Evolutionary conservation across 2,797 vertebrate species (phyloP).

Genomic region (Scarus forsteni): DNA sequence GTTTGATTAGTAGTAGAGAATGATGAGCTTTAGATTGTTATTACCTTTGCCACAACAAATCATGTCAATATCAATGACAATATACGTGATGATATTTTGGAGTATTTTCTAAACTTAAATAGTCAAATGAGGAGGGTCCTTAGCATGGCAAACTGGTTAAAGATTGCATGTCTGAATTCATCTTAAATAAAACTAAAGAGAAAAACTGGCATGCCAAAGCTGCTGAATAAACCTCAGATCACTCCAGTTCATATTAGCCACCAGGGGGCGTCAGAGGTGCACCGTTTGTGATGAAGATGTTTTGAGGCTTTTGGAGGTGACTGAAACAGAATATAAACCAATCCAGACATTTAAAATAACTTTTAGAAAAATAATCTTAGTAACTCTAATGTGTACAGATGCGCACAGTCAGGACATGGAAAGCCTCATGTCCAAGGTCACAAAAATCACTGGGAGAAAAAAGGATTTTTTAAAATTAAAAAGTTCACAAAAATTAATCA

Average conservation of each 20-base stretch:
- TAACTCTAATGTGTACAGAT: slow-evolving; percentile 9
- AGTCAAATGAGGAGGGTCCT: too few relatives aligned
- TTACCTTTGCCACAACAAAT: too few relatives aligned
- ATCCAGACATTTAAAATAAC: slow-evolving; percentile 17
- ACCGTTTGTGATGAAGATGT: background rate
- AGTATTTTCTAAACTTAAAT: too few relatives aligned
- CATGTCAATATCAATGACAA: too few relatives aligned
- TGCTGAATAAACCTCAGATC: too few relatives aligned
- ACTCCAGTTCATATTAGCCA: slow-evolving; percentile 14
- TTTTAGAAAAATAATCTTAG: background rate
- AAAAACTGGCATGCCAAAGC: too few relatives aligned
- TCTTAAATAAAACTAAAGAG: too few relatives aligned
- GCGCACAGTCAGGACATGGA: slow-evolving; percentile 1
- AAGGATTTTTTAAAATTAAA: slow-evolving; percentile 4
- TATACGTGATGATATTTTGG: too few relatives aligned
- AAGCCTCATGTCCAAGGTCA: slow-evolving; percentile 25
- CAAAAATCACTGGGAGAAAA: background rate
- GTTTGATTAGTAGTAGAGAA: too few relatives aligned
- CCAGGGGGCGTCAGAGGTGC: slow-evolving; percentile 54
- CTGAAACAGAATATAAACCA: background rate
- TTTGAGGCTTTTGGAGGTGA: slow-evolving; percentile 14
- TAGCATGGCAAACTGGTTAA: too few relatives aligned
- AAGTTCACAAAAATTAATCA: slow-evolving; percentile 42
- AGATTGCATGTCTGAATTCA: too few relatives aligned
- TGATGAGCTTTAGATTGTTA: too few relatives aligned